A percentile compares a stretch with the other conserved stretches of the same genome.
These are phyloP conservation scores for Asobara japonica DNA, from an alignment of 1,140 invertebrate genomes.

Conservation along the genomic window DNA sequence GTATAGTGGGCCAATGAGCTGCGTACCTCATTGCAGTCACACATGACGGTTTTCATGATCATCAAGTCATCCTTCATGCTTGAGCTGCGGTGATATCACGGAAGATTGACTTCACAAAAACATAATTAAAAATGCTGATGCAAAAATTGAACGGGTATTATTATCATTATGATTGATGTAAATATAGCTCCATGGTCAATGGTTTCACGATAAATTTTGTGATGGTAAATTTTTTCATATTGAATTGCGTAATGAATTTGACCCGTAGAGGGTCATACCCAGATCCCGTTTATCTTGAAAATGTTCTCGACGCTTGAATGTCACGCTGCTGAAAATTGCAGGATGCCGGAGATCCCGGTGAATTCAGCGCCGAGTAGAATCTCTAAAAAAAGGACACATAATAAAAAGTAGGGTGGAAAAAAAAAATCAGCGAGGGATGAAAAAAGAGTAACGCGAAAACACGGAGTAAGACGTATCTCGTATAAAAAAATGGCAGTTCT, in stretches of 20 bases:
- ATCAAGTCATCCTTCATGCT: neutral
- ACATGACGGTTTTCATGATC: neutral
- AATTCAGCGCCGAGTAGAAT: constrained; percentile 9
- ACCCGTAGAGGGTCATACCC: neutral
- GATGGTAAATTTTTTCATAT: no score
- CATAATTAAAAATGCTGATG: no score
- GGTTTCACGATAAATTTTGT: no score
- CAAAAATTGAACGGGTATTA: no score
- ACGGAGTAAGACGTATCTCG: constrained; percentile 22
- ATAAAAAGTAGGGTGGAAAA: neutral
- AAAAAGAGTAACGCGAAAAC: constrained; percentile 9
- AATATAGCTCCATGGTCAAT: no score
- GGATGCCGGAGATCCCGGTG: neutral
- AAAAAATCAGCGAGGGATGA: neutral
- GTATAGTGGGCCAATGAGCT: constrained; percentile 22
- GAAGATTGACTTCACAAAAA: neutral
- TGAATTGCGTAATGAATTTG: no score
- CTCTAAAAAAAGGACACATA: neutral
- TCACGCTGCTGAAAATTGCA: neutral
- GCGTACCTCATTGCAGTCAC: neutral
- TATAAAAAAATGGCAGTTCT: constrained; percentile 2
- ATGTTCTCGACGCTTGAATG: neutral
- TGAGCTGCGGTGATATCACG: neutral
- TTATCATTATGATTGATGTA: no score
- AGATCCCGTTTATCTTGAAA: neutral